Base-by-base conservation (phyloP, 2,888 invertebrate genomes). In the Chaitophorus viminalis region DNA sequence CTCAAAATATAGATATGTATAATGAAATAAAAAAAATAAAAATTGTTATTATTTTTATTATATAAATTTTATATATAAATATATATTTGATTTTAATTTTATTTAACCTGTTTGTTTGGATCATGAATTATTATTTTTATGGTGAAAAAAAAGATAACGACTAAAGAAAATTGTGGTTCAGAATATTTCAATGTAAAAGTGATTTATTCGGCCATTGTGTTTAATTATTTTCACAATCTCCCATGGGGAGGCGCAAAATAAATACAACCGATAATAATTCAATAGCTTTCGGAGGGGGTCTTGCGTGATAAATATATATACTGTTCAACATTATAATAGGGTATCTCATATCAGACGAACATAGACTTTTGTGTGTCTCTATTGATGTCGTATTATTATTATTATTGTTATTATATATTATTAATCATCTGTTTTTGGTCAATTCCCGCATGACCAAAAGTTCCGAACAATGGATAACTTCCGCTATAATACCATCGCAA, bases 151-250 rank as follows among this genome's bases (percentile, higher is more conserved):
- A n/a, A 65, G 6, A 65, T 54, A 84, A 76, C 60, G 33, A 76
- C 65, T 5, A 25, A 31, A 65, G 60, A 65, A 84, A 84, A 65
- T 65, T 75, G 11, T 31, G 39, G 39, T 76, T 14, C 31, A 54
- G 21, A 72, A 54, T 54, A 36, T 76, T 76, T 65, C 65, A 21
- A 76, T 76, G 31, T 39, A 29, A 74, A 29, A 21, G 76, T 84
- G 83, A 84, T 84, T 84, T 84, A 84, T 84, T 84, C 54, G 31
- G n/a, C 76, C 76, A n/a, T 33, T 11, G 68, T 31, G 84, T 84
- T 74, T 75, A 75, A 83, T 83, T 84, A 84, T 84, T 76, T 75
- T 65, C 75, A 31, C 65, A 29, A 36, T 8, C 36, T 84, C 76
- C 76, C 76, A 33, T 25, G 68, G 84, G 76, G 84, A 68, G 68